These are phyloP conservation scores for Drosophila littoralis DNA, from an alignment of 1,140 invertebrate genomes.

Conservation along the genomic window DNA sequence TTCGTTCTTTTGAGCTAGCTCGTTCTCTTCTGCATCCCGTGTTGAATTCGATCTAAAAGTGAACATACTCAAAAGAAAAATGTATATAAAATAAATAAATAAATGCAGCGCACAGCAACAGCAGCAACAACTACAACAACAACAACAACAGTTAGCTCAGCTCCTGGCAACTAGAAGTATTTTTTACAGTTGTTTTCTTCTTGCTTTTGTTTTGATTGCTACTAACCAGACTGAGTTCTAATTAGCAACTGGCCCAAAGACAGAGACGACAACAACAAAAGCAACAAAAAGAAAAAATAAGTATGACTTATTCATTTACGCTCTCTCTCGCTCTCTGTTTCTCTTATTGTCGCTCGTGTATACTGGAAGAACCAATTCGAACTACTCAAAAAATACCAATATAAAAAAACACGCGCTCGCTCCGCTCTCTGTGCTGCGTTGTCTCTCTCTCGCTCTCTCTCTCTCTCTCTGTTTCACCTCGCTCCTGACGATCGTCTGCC, in stretches of 20 bases:
- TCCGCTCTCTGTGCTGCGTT: conserved; percentile 11
- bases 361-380: conserved; percentile 1
- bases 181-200: conserved; percentile 33
- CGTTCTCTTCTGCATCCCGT: conserved; percentile 49
- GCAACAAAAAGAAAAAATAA: conserved; percentile 41
- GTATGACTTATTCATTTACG: conserved; percentile 51
- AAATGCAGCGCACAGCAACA: conserved; percentile 61
- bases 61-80: conserved; percentile 44
- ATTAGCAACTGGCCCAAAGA: conserved; percentile 69
- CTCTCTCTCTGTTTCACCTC: conserved; percentile 9
- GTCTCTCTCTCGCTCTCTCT: neutral
- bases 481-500: conserved; percentile 21
- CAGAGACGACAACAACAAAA: conserved; percentile 36
- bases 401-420: conserved; percentile 5
- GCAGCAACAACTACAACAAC: conserved; percentile 33
- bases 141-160: conserved; percentile 10
- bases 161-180: conserved; percentile 30
- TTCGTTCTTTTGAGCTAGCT: conserved; percentile 63
- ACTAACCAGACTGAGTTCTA: conserved; percentile 72
- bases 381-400: neutral
- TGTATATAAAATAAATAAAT: neutral
- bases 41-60: conserved; percentile 63
- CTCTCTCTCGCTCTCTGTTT: conserved; percentile 2
- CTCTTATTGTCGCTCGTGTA: conserved; percentile 13
- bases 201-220: conserved; percentile 59